Conservation (phyloP, 1,140 invertebrate genomes). For the Drosophila eugracilis region DNA sequence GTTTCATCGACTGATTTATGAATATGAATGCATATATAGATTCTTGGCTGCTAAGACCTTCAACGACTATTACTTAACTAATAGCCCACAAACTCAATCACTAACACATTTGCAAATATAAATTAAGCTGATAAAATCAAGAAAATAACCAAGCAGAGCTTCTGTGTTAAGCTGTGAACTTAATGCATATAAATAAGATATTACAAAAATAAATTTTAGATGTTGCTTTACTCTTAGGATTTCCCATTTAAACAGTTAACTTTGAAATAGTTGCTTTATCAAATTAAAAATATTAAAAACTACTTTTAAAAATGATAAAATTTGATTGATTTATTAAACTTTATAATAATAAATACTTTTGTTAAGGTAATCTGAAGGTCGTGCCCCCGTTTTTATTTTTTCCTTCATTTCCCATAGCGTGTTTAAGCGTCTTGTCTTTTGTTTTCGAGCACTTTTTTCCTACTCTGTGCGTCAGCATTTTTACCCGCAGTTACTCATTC, state of each 20-base stretch:
- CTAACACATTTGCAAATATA: neutral
- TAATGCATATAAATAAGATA: neutral
- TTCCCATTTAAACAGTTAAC: neutral
- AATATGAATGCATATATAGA: too few relatives aligned
- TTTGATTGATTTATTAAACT: too few relatives aligned
- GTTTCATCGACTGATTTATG: too few relatives aligned
- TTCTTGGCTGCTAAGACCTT: neutral
- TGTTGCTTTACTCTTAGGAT: too few relatives aligned
- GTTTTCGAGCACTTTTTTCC: slow-evolving; percentile 61
- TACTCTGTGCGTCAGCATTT: slow-evolving; percentile 51
- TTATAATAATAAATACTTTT: neutral
- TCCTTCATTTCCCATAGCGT: slow-evolving; percentile 51
- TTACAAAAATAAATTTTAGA: too few relatives aligned
- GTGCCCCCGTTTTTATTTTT: neutral
- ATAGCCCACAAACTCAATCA: neutral
- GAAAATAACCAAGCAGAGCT: neutral
- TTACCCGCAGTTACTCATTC: slow-evolving; percentile 28
- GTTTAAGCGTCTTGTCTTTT: slow-evolving; percentile 73
- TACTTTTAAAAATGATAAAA: too few relatives aligned
- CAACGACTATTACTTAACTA: neutral
- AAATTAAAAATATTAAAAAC: too few relatives aligned
- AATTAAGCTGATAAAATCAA: neutral
- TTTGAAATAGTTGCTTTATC: too few relatives aligned
- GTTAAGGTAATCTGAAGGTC: slow-evolving; percentile 34
- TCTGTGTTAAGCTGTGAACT: neutral